Conservation (phyloP, 1,140 invertebrate genomes). For the Parasteatoda tepidariorum region DNA sequence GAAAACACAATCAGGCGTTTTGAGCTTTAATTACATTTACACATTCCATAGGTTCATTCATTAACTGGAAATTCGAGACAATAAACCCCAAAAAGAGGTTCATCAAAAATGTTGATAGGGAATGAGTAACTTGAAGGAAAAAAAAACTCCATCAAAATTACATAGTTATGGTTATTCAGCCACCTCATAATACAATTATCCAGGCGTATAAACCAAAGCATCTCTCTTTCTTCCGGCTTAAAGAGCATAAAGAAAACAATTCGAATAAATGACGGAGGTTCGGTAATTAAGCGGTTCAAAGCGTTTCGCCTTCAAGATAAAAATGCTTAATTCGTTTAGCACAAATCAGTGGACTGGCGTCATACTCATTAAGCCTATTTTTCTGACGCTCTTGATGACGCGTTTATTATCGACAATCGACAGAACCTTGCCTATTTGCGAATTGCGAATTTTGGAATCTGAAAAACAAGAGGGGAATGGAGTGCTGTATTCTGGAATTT, state of each 20-base stretch:
- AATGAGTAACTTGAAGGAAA: neutral
- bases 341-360: neutral
- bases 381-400: neutral
- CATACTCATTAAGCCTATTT: neutral
- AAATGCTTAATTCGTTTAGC: conserved; percentile 2
- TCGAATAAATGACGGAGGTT: neutral
- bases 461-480: neutral
- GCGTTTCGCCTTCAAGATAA: conserved; percentile 6
- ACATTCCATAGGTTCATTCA: neutral
- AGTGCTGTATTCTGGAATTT: neutral
- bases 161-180: neutral
- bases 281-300: neutral
- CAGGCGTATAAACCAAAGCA: neutral
- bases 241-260: neutral
- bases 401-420: neutral
- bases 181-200: neutral
- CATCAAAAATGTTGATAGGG: neutral
- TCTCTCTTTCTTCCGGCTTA: neutral
- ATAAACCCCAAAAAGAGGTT: neutral
- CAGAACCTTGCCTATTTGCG: neutral
- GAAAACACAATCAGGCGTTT: neutral
- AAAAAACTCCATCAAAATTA: neutral
- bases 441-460: neutral
- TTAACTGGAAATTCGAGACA: neutral
- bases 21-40: neutral